Base-by-base conservation (phyloP, 2,888 invertebrate genomes). In the Prenolepis imparis region DNA sequence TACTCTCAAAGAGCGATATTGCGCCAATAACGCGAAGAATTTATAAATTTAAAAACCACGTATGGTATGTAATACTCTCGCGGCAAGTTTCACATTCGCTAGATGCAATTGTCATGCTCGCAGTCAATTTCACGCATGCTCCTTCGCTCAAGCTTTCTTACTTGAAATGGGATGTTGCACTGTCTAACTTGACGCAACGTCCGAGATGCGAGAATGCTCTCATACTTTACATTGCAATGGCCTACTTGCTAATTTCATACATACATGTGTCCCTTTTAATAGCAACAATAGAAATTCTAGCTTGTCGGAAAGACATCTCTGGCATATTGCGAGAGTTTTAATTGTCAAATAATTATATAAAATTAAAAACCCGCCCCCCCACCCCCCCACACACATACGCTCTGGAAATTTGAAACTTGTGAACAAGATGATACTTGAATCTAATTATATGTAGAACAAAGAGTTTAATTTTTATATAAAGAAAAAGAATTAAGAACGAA, bases 31-130 rank as follows among this genome's bases (percentile, higher is more conserved):
- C 21, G 59, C 59, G 28, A 28, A 44, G 72, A 80, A 80, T 61
- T 72, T 80, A 59, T 72, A 5, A 36, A 36, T 36, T 36, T 36
- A 72, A 6, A 57, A 41, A 21, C 41, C 39, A n/a, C 44, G 72
- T 44, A 36, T 21, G 59, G 72, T 44, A 36, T 21, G 59, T 80
- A 80, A 80, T 61, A 80, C 18, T 72, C 18, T 72, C 44, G 59
- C 59, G 36, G 44, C 72, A 66, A 75, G 85, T 85, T 87, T 88
- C 87, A 68, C 87, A 87, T 81, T 81, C 80, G 84, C 78, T 81
- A 24, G 59, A 83, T 66, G 85, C 83, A 87, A 88, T 87, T 84
- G 78, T 89, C 87, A 83, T 44, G 85, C 81, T 84, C 64, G 66
- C 57, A 39, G 57, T 18, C 57, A 87, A 85, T 66, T 66, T 82